A percentile compares a stretch with the other conserved stretches of the same genome.
phyloP scores from a whole-genome alignment of 2,113 vertebrate species.

The Mastomys natalensis region DNA sequence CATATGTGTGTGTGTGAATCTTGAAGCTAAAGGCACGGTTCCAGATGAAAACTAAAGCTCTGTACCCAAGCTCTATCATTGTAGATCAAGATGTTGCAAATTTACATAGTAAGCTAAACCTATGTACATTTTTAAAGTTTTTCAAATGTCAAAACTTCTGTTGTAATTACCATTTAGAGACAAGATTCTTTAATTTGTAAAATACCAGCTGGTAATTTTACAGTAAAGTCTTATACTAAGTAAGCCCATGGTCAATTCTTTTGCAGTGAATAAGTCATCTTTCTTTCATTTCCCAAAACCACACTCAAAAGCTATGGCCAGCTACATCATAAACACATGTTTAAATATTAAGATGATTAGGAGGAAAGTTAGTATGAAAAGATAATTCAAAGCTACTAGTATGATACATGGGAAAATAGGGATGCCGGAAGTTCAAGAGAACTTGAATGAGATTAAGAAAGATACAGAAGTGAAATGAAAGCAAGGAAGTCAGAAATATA shows the following conservation, averaged over 20 bases:
- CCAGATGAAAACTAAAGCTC: neutral
- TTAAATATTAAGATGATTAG: neutral
- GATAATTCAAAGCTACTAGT: neutral
- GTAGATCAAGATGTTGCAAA: neutral
- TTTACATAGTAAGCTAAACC: slow-evolving; percentile 34
- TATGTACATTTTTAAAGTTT: neutral
- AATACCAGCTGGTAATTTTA: neutral
- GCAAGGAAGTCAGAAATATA: neutral
- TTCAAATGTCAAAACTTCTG: neutral
- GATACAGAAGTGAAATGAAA: neutral
- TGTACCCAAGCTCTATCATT: neutral
- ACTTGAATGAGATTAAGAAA: neutral
- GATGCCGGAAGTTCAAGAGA: neutral
- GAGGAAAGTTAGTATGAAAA: neutral
- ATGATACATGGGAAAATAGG: neutral
- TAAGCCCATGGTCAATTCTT: neutral
- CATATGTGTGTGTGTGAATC: neutral
- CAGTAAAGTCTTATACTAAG: neutral
- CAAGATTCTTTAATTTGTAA: neutral
- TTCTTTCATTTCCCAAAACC: neutral
- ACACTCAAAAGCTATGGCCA: neutral
- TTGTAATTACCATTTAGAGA: neutral
- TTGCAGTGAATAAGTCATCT: neutral
- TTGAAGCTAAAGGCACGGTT: neutral
- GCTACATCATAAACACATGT: neutral